Evolutionary conservation across 2,113 vertebrate genomes (phyloP).

Genomic region (Taxidea taxus): DNA sequence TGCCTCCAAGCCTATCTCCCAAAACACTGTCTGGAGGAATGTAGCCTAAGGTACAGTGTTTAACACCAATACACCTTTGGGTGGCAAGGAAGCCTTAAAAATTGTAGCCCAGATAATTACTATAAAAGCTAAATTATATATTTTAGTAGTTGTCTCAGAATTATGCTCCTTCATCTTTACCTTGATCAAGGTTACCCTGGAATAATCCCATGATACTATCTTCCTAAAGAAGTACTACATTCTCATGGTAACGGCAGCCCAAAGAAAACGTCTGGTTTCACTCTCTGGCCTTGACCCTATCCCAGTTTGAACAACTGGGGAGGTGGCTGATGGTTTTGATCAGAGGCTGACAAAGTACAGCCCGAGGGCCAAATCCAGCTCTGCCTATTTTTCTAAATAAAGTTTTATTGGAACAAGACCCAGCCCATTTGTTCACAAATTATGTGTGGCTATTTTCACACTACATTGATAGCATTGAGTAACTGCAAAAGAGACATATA

Average conservation of each 20-base stretch:
- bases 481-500: neutral
- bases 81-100: neutral
- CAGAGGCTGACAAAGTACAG: neutral
- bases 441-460: neutral
- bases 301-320: neutral
- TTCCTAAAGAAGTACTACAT: neutral
- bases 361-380: neutral
- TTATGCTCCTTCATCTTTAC: neutral
- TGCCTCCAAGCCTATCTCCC: neutral
- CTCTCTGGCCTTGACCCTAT: neutral
- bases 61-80: neutral
- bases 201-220: neutral
- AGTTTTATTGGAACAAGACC: neutral
- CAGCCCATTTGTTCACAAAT: neutral
- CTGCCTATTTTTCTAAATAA: neutral
- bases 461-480: neutral
- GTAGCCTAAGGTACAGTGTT: neutral
- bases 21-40: neutral
- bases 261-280: neutral
- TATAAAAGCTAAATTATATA: neutral
- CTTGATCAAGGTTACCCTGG: neutral
- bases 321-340: neutral
- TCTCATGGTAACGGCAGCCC: neutral
- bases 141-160: neutral
- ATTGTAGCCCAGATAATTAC: neutral